Conservation (phyloP, 2,113 vertebrate species). For the Cricetomys ansorgei region DNA sequence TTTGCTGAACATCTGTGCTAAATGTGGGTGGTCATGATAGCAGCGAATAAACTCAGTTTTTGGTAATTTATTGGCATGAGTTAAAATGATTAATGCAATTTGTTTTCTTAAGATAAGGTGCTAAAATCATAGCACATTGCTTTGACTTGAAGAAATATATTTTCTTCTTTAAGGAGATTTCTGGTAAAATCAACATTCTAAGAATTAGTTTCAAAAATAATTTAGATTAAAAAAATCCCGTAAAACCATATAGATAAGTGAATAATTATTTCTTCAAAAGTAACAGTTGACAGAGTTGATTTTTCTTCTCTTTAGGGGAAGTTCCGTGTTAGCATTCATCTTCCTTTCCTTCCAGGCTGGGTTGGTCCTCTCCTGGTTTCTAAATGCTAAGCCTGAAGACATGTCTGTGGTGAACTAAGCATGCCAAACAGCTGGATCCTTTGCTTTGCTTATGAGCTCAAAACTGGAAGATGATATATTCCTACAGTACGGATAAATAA, state of each 20-base stretch:
- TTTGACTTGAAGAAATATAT: conserved; percentile 63
- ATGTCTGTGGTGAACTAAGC: neutral
- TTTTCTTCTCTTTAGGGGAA: neutral
- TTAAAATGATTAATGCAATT: conserved; percentile 75
- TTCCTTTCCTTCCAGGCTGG: neutral
- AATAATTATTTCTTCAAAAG: neutral
- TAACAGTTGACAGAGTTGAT: neutral
- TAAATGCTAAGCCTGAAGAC: neutral
- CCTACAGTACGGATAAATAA: neutral
- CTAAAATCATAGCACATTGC: conserved; percentile 47
- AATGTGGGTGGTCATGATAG: conserved; percentile 56
- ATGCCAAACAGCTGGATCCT: neutral
- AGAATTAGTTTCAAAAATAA: neutral
- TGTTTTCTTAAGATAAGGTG: conserved; percentile 73
- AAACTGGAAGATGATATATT: neutral
- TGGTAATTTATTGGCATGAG: conserved; percentile 75
- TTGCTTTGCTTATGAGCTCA: conserved; percentile 2
- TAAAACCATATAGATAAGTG: neutral
- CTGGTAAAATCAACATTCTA: conserved; percentile 38
- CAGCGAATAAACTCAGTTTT: conserved; percentile 63
- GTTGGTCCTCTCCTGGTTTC: neutral
- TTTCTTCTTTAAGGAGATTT: conserved; percentile 46
- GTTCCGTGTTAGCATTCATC: neutral
- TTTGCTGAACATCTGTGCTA: conserved; percentile 82
- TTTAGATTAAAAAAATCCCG: neutral